Conservation (phyloP, 2,113 vertebrate species). For the Crypturellus undulatus region DNA sequence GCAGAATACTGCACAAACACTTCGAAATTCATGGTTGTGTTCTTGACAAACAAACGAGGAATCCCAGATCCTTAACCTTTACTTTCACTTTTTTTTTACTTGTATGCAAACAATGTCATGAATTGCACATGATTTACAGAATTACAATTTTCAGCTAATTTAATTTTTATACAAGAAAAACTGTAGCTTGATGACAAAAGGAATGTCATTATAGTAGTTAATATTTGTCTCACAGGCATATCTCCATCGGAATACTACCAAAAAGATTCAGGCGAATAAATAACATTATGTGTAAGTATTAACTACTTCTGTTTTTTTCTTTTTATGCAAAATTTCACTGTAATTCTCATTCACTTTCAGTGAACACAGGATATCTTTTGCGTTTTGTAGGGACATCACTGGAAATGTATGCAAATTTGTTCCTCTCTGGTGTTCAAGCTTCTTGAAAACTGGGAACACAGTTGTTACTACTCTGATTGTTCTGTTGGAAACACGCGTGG, state of each 20-base stretch:
- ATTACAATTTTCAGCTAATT: not conserved
- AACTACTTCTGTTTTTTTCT: not conserved
- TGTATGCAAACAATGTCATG: not conserved
- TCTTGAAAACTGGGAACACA: not conserved
- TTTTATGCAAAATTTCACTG: not conserved
- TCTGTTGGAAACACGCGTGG: not conserved
- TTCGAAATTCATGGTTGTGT: not conserved
- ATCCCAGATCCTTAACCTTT: not conserved
- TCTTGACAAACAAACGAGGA: not conserved
- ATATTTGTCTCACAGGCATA: not conserved
- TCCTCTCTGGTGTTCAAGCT: not conserved
- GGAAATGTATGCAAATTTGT: not conserved
- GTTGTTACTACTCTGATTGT: not conserved
- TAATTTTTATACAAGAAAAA: not conserved
- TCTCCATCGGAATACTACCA: not conserved
- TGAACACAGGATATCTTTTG: not conserved
- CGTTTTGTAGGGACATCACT: not conserved
- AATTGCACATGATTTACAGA: not conserved
- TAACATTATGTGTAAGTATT: not conserved
- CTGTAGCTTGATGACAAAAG: not conserved
- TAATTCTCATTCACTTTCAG: slow-evolving; percentile 7
- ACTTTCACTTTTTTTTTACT: not conserved
- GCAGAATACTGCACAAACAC: not conserved
- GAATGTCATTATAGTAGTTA: not conserved
- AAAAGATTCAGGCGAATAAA: not conserved